phyloP scores from a whole-genome alignment of 2,797 vertebrate species.

The Falco rusticolus region DNA sequence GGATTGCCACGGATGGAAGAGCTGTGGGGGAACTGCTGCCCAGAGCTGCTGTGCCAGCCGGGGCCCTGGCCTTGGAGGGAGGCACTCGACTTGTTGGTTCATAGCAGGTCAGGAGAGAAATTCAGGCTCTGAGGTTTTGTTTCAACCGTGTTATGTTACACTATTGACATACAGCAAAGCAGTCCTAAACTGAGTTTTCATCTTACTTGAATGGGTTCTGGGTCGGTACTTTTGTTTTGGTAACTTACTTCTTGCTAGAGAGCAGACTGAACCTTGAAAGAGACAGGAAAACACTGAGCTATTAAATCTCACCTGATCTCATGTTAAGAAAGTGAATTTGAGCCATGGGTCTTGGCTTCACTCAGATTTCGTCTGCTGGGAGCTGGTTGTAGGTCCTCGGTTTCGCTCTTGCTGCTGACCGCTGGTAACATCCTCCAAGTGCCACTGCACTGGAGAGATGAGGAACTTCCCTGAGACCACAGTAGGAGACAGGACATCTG shows the following conservation, averaged over 20 bases:
- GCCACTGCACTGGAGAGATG: accelerated
- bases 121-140: background rate
- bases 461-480: background rate
- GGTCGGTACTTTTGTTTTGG: background rate
- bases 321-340: background rate
- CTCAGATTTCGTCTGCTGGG: background rate
- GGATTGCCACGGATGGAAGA: background rate
- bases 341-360: background rate
- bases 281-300: background rate
- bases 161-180: background rate
- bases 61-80: background rate
- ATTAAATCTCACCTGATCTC: background rate
- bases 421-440: background rate
- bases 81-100: background rate
- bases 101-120: conserved; percentile 1
- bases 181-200: background rate
- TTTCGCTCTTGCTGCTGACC: background rate
- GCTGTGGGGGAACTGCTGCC: background rate
- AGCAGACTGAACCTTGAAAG: background rate
- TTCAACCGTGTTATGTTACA: background rate
- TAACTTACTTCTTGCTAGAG: background rate
- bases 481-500: background rate
- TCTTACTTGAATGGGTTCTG: background rate
- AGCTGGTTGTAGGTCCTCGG: background rate
- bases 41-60: background rate